These are phyloP conservation scores for Terrapene triunguis DNA, from an alignment of 2,113 vertebrate genomes.

Conservation along the genomic window DNA sequence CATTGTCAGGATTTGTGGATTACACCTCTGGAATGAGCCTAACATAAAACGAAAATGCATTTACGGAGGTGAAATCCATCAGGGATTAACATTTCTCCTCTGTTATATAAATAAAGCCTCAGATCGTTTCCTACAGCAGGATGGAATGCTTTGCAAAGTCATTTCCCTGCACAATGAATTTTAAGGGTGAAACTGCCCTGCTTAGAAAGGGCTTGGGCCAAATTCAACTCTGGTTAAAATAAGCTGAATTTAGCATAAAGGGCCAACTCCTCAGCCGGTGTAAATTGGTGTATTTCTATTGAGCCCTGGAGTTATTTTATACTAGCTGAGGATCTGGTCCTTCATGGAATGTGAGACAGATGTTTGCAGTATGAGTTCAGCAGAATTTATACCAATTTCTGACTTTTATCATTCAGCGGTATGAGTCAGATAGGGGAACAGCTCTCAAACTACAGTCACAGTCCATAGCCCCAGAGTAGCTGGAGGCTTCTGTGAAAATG, in stretches of 20 bases:
- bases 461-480: background rate
- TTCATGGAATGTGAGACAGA: background rate
- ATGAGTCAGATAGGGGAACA: background rate
- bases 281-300: background rate
- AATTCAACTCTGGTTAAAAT: background rate
- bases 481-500: constrained; percentile 3
- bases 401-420: background rate
- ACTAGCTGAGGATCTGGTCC: background rate
- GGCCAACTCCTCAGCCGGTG: background rate
- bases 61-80: constrained; percentile 25
- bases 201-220: background rate
- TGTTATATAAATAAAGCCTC: background rate
- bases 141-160: constrained; percentile 27
- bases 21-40: background rate
- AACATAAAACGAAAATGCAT: background rate
- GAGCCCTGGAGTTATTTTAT: background rate
- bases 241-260: background rate
- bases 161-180: constrained; percentile 43
- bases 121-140: constrained; percentile 33
- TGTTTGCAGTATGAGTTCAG: background rate
- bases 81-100: constrained; percentile 14
- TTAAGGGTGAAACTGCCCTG: constrained; percentile 17
- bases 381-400: background rate
- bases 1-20: background rate
- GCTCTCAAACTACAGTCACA: background rate